Conservation (phyloP, 2,113 vertebrate species). For the Mustelus asterias region DNA sequence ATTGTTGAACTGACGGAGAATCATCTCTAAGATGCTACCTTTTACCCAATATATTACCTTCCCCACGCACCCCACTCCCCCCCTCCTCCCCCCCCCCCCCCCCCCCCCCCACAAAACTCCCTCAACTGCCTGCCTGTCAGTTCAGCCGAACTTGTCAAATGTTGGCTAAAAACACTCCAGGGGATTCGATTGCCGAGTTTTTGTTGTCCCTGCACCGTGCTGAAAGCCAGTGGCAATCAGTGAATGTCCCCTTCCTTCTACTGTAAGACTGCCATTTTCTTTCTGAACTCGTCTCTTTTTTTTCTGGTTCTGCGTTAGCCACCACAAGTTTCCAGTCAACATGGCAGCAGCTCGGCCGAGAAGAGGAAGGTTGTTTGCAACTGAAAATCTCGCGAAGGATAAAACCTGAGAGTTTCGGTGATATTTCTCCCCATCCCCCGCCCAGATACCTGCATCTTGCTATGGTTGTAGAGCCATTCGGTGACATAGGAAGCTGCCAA, state of each 20-base stretch:
- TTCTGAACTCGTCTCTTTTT: neutral
- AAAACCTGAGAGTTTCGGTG: neutral
- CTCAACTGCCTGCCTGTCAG: neutral
- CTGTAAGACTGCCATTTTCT: neutral
- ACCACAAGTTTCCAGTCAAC: neutral
- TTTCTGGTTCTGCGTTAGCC: neutral
- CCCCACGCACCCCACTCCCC: neutral
- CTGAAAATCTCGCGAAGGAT: neutral
- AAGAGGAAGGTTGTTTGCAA: neutral
- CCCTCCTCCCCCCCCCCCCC: no score
- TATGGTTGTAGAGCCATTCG: neutral
- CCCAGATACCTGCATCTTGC: neutral
- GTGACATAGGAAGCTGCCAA: constrained; percentile 21
- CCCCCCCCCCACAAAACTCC: no score
- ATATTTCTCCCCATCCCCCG: neutral
- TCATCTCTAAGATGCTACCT: constrained; percentile 16
- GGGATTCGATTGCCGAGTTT: neutral
- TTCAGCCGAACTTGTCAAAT: neutral
- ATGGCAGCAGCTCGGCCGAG: neutral
- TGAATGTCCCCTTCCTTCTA: neutral
- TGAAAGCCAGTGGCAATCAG: neutral
- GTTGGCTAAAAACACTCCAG: neutral
- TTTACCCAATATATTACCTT: neutral
- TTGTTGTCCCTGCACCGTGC: no score
- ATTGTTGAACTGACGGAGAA: neutral